Conservation (phyloP, 2,888 invertebrate species). For the Aspidiotus destructor region DNA sequence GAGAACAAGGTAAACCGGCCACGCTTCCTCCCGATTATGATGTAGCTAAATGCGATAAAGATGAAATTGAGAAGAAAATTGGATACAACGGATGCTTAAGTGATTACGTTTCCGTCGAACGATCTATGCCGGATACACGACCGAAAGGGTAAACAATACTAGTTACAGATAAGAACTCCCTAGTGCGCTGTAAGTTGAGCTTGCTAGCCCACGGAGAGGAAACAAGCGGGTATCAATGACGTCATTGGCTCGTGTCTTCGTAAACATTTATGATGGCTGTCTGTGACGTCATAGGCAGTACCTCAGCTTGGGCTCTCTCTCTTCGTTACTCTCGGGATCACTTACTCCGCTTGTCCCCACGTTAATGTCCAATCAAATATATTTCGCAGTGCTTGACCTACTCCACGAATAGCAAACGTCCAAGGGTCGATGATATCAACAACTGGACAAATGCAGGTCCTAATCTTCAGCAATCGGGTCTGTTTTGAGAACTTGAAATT, state of each 20-base stretch:
- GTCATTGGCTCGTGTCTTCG: no score
- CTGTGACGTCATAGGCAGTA: no score
- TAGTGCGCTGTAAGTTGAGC: no score
- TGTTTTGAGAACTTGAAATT: slow-evolving; percentile 37
- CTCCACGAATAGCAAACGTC: slow-evolving; percentile 84
- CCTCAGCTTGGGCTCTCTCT: no score
- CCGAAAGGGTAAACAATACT: slow-evolving; percentile 46
- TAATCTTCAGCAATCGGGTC: slow-evolving; percentile 80
- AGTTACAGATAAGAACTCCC: no score
- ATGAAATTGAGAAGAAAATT: slow-evolving; percentile 62
- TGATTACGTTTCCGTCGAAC: slow-evolving; percentile 78
- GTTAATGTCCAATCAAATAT: slow-evolving; percentile 97
- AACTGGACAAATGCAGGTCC: slow-evolving; percentile 85
- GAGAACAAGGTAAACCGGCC: slow-evolving; percentile 64
- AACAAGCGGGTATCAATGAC: no score
- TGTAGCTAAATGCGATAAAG: slow-evolving; percentile 46
- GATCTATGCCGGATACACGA: slow-evolving; percentile 69
- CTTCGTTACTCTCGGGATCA: no score
- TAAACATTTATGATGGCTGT: no score
- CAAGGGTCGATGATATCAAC: slow-evolving; percentile 85
- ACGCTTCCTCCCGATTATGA: slow-evolving; percentile 52
- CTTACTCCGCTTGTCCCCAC: no score
- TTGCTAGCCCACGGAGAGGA: no score
- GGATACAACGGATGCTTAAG: slow-evolving; percentile 90
- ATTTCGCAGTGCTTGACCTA: slow-evolving; percentile 86